phyloP scores from a whole-genome alignment of 2,797 vertebrate species.

The Sciaenops ocellatus region DNA sequence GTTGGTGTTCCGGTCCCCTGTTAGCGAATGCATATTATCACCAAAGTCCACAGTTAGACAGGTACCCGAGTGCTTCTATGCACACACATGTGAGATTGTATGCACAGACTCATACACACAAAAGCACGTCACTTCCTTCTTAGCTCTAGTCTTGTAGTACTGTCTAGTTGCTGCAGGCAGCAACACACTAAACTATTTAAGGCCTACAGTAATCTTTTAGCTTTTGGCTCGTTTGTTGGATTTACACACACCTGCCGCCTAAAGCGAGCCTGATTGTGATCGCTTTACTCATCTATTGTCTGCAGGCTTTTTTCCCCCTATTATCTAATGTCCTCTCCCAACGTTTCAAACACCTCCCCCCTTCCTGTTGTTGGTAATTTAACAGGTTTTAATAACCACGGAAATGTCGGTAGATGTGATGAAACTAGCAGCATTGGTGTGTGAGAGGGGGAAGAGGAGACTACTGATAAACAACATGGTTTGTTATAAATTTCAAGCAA shows the following conservation, averaged over 20 bases:
- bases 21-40: no score
- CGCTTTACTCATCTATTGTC: conserved; percentile 10
- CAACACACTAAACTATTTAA: conserved; percentile 62
- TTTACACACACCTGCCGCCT: conserved; percentile 38
- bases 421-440: conserved; percentile 7
- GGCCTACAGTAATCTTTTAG: conserved; percentile 56
- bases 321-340: conserved; percentile 7
- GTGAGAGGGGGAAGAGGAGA: background rate
- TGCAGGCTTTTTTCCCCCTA: background rate
- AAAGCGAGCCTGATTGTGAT: conserved; percentile 14
- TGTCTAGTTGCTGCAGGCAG: conserved; percentile 42
- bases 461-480: conserved; percentile 15
- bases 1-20: no score
- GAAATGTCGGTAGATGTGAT: conserved; percentile 39
- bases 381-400: conserved; percentile 61
- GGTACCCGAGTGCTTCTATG: no score
- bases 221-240: conserved; percentile 38
- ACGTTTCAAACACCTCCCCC: conserved; percentile 11
- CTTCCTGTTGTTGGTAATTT: conserved; percentile 34
- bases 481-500: conserved; percentile 9
- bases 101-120: conserved; percentile 18
- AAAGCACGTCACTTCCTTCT: conserved; percentile 33
- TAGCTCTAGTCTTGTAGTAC: conserved; percentile 29
- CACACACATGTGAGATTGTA: conserved; percentile 15
- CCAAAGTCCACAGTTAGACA: no score